Evolutionary conservation across 2,888 invertebrate genomes (phyloP).

Genomic region (Helleia helle): DNA sequence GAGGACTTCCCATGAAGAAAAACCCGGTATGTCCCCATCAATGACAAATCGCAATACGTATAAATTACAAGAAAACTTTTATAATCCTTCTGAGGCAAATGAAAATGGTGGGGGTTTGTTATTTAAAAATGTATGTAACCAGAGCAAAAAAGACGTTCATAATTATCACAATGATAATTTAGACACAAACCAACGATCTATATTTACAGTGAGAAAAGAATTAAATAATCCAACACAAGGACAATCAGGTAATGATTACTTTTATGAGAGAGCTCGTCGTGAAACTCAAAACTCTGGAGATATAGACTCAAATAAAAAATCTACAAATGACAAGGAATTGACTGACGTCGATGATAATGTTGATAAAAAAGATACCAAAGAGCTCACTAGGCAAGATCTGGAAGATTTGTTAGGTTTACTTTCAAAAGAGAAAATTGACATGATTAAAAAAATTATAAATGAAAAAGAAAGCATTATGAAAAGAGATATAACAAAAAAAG

Average conservation of each 20-base stretch:
- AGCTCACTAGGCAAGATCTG: conserved; percentile 47
- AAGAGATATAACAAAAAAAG: conserved; percentile 63
- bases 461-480: conserved; percentile 36
- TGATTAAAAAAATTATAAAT: conserved; percentile 53
- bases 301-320: too few species aligned
- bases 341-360: too few species aligned
- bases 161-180: not conserved
- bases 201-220: conserved; percentile 6
- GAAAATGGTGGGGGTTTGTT: not conserved
- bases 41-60: too few species aligned
- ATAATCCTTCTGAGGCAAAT: not conserved
- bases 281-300: conserved; percentile 19
- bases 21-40: too few species aligned
- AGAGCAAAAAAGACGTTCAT: not conserved
- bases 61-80: not conserved
- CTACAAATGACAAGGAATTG: too few species aligned
- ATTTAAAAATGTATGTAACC: not conserved
- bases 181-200: not conserved
- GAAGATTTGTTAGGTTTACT: conserved; percentile 51
- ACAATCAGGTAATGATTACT: conserved; percentile 23
- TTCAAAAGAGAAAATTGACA: conserved; percentile 48
- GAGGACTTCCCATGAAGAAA: conserved; percentile 1
- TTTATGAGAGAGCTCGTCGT: conserved; percentile 40
- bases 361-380: conserved; percentile 53
- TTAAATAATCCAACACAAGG: conserved; percentile 8